Evolutionary conservation across 2,113 vertebrate species (phyloP), one percentile per base, ranked within the genome.

Genomic region (Martes martes): DNA sequence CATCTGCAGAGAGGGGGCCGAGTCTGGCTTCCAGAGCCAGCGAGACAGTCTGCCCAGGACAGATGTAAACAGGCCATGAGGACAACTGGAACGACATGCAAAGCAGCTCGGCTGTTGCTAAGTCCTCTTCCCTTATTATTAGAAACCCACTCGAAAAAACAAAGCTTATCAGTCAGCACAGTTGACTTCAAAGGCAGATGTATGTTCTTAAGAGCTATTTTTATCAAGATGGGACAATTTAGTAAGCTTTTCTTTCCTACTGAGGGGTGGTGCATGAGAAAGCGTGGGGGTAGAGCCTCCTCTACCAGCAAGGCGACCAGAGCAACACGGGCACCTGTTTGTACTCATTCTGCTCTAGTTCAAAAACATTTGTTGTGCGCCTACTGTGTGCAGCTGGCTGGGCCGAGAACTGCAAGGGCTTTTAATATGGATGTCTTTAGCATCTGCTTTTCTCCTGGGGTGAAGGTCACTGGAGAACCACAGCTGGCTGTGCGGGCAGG

Each of bases 1-100:
- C 36, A 4, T 7, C 2, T 0, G 0, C 13, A 6, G 33, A 33
- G 47, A 73, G 23, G 4, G 0, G 24, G 18, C 61, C 33, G 26
- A 23, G 45, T 14, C 15, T 52, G 19, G n/a, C 26, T 9, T 47
- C 28, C 47, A 69, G 33, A 61, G 80, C 26, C 61, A 47, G 86
- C 0, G 2, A 50, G 39, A 26, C 19, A 5, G 13, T 31, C 61
- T 59, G 39, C 21, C 36, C 7, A 45, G 61, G 26, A 85, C 65
- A 83, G 10, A 33, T 15, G 47, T 31, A 50, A 55, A 87, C 14
- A 79, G 31, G 65, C 36, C 23, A 8, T 0, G 4, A 28, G 0
- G 15, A 95, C 23, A 59, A 36, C 42, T 0, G 63, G 11, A 78
- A 83, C 6, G 10, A 52, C 33, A 85, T 63, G 65, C 61, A 47